Percentiles rank a stretch among this genome's conserved stretches.
These are phyloP conservation scores for Alligator mississippiensis DNA, from an alignment of 2,113 vertebrate genomes.

Conservation along the genomic window DNA sequence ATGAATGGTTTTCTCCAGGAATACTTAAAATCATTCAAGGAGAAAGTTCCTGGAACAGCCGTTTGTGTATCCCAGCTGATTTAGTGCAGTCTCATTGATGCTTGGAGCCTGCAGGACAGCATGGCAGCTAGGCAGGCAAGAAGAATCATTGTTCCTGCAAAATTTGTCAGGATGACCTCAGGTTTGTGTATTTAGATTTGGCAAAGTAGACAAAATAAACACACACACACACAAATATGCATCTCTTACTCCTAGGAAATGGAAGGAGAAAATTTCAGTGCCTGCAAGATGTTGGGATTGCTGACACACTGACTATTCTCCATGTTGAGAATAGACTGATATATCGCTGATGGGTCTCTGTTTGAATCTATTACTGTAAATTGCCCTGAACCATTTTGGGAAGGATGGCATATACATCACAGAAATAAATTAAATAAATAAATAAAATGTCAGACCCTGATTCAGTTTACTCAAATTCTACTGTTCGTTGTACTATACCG, in stretches of 20 bases:
- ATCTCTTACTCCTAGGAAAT: not conserved
- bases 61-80: constrained; percentile 47
- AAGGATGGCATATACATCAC: too few species aligned
- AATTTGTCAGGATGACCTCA: constrained; percentile 75
- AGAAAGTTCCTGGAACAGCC: constrained; percentile 41
- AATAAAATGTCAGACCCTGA: not conserved
- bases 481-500: not conserved
- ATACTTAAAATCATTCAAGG: constrained; percentile 48
- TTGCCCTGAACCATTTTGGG: too few species aligned
- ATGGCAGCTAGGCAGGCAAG: constrained; percentile 33
- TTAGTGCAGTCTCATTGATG: constrained; percentile 66
- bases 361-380: too few species aligned
- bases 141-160: constrained; percentile 56
- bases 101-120: not conserved
- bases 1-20: constrained; percentile 34
- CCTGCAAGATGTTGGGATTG: not conserved
- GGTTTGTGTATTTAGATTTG: constrained; percentile 61
- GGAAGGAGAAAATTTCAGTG: not conserved
- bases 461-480: not conserved
- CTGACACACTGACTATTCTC: not conserved
- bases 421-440: too few species aligned
- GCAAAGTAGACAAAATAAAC: constrained; percentile 68
- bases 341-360: too few species aligned
- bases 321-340: not conserved
- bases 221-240: constrained; percentile 8